Conservation (phyloP, 2,888 invertebrate genomes). For the Tholera decimalis region DNA sequence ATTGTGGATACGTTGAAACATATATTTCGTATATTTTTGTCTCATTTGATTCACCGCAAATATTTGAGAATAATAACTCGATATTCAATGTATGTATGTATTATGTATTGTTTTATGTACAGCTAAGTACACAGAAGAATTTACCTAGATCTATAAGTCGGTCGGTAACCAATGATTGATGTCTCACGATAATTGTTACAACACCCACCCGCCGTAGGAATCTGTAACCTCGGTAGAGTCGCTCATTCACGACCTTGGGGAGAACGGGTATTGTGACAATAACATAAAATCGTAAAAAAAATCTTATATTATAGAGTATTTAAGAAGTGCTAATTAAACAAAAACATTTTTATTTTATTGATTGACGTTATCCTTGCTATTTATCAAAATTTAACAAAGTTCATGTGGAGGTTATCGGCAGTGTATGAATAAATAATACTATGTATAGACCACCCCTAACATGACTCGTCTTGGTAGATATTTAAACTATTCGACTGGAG, state of each 20-base stretch:
- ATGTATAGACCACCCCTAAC: conserved; percentile 7
- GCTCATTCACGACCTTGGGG: conserved; percentile 50
- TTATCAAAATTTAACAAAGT: conserved; percentile 51
- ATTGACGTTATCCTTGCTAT: conserved; percentile 51
- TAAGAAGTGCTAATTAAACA: conserved; percentile 38
- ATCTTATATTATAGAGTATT: conserved; percentile 18
- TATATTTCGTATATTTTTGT: background rate
- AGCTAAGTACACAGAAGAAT: conserved; percentile 20
- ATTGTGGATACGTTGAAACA: background rate
- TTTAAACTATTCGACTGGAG: background rate
- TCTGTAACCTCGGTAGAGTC: conserved; percentile 50
- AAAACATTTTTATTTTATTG: conserved; percentile 33
- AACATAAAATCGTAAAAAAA: conserved; percentile 17
- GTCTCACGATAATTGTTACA: conserved; percentile 47
- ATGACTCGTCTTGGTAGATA: background rate
- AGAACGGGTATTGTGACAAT: conserved; percentile 41
- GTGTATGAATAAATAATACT: conserved; percentile 17
- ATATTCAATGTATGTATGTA: background rate
- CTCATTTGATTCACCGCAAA: background rate
- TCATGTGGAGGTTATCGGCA: conserved; percentile 39
- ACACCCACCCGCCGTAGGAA: conserved; percentile 39
- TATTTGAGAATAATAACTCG: background rate
- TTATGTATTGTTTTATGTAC: conserved; percentile 8
- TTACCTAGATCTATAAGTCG: conserved; percentile 28
- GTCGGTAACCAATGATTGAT: conserved; percentile 44